Evolutionary conservation across 2,797 vertebrate species (phyloP), one percentile per base, ranked within the genome.

Genomic region (Mormyrus proboscirostris): DNA sequence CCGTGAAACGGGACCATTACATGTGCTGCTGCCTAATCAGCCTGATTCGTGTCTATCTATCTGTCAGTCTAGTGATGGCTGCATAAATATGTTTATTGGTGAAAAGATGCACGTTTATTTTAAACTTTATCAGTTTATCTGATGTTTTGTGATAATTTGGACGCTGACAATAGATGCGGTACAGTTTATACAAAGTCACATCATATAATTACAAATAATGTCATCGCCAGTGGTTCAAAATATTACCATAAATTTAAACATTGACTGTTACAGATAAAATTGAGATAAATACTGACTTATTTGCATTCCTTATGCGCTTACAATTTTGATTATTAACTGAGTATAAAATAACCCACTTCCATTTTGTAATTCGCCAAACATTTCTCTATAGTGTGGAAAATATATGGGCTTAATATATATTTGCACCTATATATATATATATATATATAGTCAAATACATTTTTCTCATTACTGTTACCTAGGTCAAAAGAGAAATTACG

Each of bases 1-100:
- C 79, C 79, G 79, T 83, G 79, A 44, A 83, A 83, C 79, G 79
- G 79, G 38, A 83, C 79, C 41, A 44, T 83, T 10, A 83, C 41
- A 44, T 79, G 33, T 44, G 19, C 33, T n/a, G 5, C 19, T 44
- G 73, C 2, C 38, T 41, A 44, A 19, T 44, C 38, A 41, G 29
- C 7, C 73, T 79, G 7, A 19, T 38, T 4, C 41, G n/a, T 79
- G 16, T 79, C 73, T 79, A 16, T 73, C 29, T 73, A 14, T 69
- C 65, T 69, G 2, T 47, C 16, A 44, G 16, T 79, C 38, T 47
- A 9, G 19, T 29, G 19, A 14, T 79, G 65, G 65, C 73, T 79
- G 38, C 19, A 2, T 73, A 73, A 73, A 38, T 73, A 38, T 16
- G 10, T 73, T 73, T 33, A 73, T 69, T 25, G 62, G 62, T 33